Conservation (phyloP, 2,113 vertebrate species). For the Cavia porcellus region DNA sequence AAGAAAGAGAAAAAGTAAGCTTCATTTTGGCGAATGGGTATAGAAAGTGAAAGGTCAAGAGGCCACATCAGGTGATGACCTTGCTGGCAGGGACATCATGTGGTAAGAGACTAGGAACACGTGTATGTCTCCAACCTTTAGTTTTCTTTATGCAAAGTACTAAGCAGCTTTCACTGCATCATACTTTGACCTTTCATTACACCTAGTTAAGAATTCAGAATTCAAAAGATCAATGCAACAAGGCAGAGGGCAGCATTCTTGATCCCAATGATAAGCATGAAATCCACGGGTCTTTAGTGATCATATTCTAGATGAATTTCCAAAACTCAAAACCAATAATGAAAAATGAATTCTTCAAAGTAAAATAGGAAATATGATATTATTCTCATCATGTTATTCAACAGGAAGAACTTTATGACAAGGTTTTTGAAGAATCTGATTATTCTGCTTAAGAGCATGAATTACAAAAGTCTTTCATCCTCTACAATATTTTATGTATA, state of each 20-base stretch:
- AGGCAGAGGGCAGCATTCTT: not conserved
- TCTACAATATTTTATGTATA: not conserved
- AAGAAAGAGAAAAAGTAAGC: not conserved
- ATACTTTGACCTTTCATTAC: not conserved
- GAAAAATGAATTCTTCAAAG: not conserved
- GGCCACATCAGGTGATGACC: not conserved
- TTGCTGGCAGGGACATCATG: not conserved
- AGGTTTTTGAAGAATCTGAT: not conserved
- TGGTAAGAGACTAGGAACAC: not conserved
- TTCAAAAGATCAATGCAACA: not conserved
- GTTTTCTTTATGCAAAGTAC: not conserved
- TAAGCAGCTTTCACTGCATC: not conserved
- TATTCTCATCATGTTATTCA: not conserved
- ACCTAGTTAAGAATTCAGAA: not conserved
- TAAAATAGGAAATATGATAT: not conserved
- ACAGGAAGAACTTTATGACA: not conserved
- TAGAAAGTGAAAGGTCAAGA: not conserved
- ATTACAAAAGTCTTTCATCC: not conserved
- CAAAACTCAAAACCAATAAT: not conserved
- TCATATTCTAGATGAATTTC: not conserved
- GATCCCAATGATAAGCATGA: not conserved
- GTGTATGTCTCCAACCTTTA: not conserved
- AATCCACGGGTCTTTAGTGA: not conserved
- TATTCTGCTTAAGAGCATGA: not conserved
- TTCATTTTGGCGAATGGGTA: not conserved